Conservation (phyloP, 2,113 vertebrate genomes). For the Equus quagga region DNA sequence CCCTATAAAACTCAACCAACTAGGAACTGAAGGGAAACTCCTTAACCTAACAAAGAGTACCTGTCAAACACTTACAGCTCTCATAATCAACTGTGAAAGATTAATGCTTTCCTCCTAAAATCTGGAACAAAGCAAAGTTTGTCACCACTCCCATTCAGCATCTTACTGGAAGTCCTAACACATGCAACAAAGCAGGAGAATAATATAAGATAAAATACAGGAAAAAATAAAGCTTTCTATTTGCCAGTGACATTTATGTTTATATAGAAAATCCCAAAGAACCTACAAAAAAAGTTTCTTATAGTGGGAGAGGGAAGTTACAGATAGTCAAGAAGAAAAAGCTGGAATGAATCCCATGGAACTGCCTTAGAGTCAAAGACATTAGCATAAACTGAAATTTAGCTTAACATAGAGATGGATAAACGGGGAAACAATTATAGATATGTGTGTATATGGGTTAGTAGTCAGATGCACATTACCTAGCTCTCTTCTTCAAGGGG, state of each 20-base stretch:
- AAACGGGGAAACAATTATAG: neutral
- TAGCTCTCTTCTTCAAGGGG: neutral
- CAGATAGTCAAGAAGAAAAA: neutral
- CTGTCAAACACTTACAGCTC: too few relatives aligned
- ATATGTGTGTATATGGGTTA: neutral
- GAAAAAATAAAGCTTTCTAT: neutral
- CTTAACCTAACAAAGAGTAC: neutral
- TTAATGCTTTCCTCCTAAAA: neutral
- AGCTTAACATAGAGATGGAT: neutral
- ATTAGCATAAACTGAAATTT: neutral
- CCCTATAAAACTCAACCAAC: neutral
- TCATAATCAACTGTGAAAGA: neutral
- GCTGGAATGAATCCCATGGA: neutral
- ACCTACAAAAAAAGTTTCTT: neutral
- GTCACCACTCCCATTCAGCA: neutral
- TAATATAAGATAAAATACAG: neutral
- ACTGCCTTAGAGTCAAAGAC: neutral
- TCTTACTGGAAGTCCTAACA: neutral
- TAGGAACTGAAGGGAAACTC: neutral
- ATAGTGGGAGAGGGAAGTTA: neutral
- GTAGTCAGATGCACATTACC: neutral
- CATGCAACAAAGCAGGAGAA: neutral
- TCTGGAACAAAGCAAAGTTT: neutral
- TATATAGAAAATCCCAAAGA: neutral
- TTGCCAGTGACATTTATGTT: neutral